Evolutionary conservation across 2,888 invertebrate genomes (phyloP), one percentile per base, ranked within the genome.

Genomic region (Acanthococcus lagerstroemiae): DNA sequence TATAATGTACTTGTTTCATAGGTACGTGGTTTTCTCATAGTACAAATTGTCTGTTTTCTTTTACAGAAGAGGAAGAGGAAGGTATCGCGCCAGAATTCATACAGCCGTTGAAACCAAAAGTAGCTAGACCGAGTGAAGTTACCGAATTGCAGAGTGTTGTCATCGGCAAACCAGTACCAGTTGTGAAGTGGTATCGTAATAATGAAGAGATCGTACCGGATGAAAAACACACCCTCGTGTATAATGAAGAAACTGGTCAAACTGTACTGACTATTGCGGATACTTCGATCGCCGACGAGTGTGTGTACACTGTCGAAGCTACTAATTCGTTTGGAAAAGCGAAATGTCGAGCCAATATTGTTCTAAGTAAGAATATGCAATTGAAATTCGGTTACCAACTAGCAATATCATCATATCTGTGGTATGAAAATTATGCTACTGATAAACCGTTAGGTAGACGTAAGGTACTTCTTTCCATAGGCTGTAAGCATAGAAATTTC

Each of bases 241-340:
- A 83, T 69, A 79, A 82, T 69, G 80, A 81, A 54, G 78, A 81
- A 73, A 84, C 83, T 4, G 86, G 86, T 17, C 77, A 81, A 69
- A 82, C 84, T 6, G 81, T 80, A 22, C 74, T 89, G 57, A 82
- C 81, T 68, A 81, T 89, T 55, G 74, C 82, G 9, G 81, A 86
- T 73, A 83, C 86, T 30, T 80, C 80, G 2, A 76, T 81, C 2
- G 82, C 84, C 70, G 87, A 88, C 73, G 84, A 85, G 71, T 81
- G 83, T 1, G 80, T 84, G 65, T 88, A 84, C 74, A 82, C 83
- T 46, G 84, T 88, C 52, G 79, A 82, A 73, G 89, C 88, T 5
- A 80, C 81, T 67, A 90, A 90, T 75, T 80, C 82, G 73, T 85
- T 83, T 72, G 90, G 89, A 5, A 80, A 81, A 68, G 87, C 87